Evolutionary conservation across 2,113 vertebrate species (phyloP), one percentile per base, ranked within the genome.

Genomic region (Morone chrysops): DNA sequence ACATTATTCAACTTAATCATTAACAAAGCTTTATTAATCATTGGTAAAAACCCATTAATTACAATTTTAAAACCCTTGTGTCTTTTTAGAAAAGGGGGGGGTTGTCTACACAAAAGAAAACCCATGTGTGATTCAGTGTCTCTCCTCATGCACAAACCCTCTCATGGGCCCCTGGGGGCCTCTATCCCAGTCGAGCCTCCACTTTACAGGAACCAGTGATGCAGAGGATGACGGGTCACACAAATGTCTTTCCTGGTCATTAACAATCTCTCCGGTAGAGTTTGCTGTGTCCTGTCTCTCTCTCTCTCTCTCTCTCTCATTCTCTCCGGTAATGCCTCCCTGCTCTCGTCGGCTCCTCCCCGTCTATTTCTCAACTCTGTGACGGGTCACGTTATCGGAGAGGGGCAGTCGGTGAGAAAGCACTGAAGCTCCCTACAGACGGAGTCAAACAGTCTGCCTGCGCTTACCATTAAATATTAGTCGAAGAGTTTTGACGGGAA

Each of bases 351-450:
- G 57, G 65, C 91, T 74, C 93, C 93, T 90, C 92, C 93, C 86
- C 62, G 73, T 86, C 88, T 56, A 57, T 90, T 88, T 89, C 88
- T 93, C 90, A 75, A 75, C 84, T 89, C 76, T 61, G 67, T 88
- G 90, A 80, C 77, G 81, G 92, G 80, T 95, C 94, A 95, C 92
- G 93, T 95, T 93, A 90, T 83, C 82, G 66, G 88, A 85, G 85
- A 85, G 85, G 90, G 90, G 87, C 74, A 82, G 91, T 89, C 82
- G 70, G 87, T 86, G 86, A 87, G 91, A 57, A 81, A 63, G 75
- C 82, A 70, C 88, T 80, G 90, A 31, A 92, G 90, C 89, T 91
- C 91, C 76, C 74, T 87, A 76, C 90, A 83, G 91, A 93, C 87
- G 84, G 31, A 92, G 81, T 92, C 88, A 79, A 83, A 85, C 83